Conservation (phyloP, 2,888 invertebrate genomes). For the Drosophila algonquin region DNA sequence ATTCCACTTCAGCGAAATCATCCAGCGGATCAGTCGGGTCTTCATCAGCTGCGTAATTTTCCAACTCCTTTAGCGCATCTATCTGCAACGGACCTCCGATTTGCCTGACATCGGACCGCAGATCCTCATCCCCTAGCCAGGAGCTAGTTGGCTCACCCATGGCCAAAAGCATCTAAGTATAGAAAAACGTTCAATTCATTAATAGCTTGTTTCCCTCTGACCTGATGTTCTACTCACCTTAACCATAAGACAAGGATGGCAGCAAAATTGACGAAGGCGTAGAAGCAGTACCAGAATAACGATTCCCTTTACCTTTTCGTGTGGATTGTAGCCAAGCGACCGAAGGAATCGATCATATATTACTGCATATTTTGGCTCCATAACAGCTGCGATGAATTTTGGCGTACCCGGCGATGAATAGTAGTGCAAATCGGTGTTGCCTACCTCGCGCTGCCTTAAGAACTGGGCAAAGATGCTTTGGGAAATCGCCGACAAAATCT, state of each 20-base stretch:
- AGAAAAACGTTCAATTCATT: neutral
- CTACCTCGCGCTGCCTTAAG: constrained; percentile 89
- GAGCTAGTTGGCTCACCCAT: constrained; percentile 1
- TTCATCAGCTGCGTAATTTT: constrained; percentile 81
- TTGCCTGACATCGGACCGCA: constrained; percentile 80
- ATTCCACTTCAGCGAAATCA: no score
- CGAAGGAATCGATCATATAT: constrained; percentile 87
- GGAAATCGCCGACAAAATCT: constrained; percentile 89
- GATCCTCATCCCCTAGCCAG: constrained; percentile 8
- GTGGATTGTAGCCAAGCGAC: constrained; percentile 85
- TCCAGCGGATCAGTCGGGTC: no score
- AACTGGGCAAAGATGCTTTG: constrained; percentile 90
- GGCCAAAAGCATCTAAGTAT: constrained; percentile 83
- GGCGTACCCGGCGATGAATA: constrained; percentile 9
- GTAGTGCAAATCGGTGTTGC: constrained; percentile 83
- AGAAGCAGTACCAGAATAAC: constrained; percentile 92
- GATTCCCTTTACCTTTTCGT: constrained; percentile 87
- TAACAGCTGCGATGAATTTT: neutral
- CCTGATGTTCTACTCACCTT: constrained; percentile 83
- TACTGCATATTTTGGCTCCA: constrained; percentile 85
- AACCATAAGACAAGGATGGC: constrained; percentile 93
- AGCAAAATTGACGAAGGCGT: constrained; percentile 93
- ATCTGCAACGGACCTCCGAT: constrained; percentile 82
- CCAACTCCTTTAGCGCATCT: constrained; percentile 87
- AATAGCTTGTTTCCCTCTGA: neutral